phyloP scores from a whole-genome alignment of 2,888 invertebrate genomes.

The Lasioglossum calceatum region DNA sequence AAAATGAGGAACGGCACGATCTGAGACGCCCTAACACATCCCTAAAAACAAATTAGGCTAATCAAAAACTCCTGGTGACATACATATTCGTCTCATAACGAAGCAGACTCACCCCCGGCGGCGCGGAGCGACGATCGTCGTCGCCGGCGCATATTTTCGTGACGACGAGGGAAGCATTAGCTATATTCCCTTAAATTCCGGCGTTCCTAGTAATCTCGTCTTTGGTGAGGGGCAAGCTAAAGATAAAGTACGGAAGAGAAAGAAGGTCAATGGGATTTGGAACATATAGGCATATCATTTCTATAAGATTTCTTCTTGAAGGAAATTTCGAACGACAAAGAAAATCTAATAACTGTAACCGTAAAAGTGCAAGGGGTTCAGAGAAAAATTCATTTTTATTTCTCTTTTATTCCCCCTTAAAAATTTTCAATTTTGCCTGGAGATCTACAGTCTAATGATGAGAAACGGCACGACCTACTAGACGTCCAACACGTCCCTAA shows the following conservation, averaged over 20 bases:
- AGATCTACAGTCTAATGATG: no score
- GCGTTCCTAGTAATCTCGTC: constrained; percentile 33
- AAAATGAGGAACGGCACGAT: background rate
- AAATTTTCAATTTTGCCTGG: no score
- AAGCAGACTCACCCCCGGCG: background rate
- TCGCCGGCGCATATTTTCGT: background rate
- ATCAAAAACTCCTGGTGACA: background rate
- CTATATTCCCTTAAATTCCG: constrained; percentile 36
- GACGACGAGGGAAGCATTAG: constrained; percentile 17
- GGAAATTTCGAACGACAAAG: no score
- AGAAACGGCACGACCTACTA: no score
- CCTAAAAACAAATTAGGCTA: background rate
- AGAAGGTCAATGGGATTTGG: constrained; percentile 30
- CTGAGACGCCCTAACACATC: background rate
- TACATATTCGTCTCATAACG: background rate
- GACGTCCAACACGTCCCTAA: background rate
- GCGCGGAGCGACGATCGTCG: background rate
- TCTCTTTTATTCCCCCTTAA: no score
- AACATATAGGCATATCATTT: no score
- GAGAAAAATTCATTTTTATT: no score
- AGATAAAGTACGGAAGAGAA: background rate
- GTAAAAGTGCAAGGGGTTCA: no score
- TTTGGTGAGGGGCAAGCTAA: constrained; percentile 18
- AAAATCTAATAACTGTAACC: no score
- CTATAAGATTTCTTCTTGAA: no score